Percentiles rank a stretch among this genome's conserved stretches.
Evolutionary conservation across 2,113 vertebrate genomes (phyloP).

Genomic region (Periophthalmus modestus): DNA sequence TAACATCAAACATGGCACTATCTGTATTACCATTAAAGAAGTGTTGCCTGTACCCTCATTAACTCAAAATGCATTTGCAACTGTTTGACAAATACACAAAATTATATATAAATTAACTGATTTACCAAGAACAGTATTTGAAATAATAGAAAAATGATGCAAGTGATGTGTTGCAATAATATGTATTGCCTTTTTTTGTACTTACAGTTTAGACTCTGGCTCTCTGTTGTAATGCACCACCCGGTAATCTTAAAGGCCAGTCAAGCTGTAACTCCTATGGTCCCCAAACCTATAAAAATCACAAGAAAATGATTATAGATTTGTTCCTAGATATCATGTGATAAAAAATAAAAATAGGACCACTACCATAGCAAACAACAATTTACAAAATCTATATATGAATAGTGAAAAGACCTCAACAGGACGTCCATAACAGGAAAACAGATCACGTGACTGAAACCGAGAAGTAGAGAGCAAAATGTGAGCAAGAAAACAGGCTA

Average conservation of each 20-base stretch:
- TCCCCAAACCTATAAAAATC: neutral
- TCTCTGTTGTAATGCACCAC: neutral
- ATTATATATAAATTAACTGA: neutral
- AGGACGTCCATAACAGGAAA: no score
- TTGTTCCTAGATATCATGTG: neutral
- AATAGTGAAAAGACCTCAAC: no score
- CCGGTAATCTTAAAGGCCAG: neutral
- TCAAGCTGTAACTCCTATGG: neutral
- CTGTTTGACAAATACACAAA: no score
- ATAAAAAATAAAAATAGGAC: no score
- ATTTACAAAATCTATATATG: no score
- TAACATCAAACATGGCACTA: neutral
- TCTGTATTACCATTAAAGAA: neutral
- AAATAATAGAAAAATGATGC: neutral
- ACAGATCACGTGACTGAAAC: no score
- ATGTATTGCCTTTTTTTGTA: neutral
- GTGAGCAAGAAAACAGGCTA: neutral
- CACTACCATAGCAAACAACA: no score
- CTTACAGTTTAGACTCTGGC: constrained; percentile 2
- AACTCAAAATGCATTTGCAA: no score
- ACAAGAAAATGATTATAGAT: neutral
- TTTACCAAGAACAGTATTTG: neutral
- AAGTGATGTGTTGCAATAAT: neutral
- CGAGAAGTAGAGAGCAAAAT: neutral
- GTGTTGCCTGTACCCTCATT: neutral